Percentiles rank a stretch among this genome's conserved stretches.
These are phyloP conservation scores for Cataglyphis hispanica DNA, from an alignment of 1,140 invertebrate genomes.

Conservation along the genomic window DNA sequence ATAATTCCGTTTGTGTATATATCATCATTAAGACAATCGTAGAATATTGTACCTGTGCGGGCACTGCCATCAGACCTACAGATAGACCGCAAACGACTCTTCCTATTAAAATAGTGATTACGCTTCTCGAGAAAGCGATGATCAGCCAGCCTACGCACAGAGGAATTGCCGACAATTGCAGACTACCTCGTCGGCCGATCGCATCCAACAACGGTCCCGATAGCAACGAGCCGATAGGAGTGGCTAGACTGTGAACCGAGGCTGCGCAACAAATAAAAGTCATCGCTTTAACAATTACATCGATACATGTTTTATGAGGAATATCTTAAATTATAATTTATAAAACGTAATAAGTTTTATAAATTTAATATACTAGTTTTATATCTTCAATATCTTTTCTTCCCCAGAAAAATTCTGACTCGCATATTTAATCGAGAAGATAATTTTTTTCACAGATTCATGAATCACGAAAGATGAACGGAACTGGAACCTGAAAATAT, in stretches of 20 bases:
- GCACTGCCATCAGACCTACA: conserved; percentile 90
- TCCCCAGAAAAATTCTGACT: not conserved
- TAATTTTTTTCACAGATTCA: not conserved
- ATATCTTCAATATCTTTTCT: too few species aligned
- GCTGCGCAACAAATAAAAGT: conserved; percentile 84
- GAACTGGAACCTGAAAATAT: not conserved
- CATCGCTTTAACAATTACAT: conserved; percentile 30
- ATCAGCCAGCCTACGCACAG: conserved; percentile 89
- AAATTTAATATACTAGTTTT: too few species aligned
- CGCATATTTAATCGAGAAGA: not conserved
- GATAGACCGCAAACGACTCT: conserved; percentile 90
- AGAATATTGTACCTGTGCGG: conserved; percentile 87
- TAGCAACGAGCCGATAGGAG: conserved; percentile 89
- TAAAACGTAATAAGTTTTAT: too few species aligned
- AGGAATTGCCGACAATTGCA: conserved; percentile 88
- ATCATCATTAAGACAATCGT: not conserved
- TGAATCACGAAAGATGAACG: not conserved
- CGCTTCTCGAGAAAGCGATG: conserved; percentile 88
- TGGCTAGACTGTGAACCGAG: conserved; percentile 89
- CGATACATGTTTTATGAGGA: not conserved
- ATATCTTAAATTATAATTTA: too few species aligned
- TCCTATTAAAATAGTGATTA: conserved; percentile 88
- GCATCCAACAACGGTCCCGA: conserved; percentile 89
- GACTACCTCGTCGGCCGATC: conserved; percentile 88
- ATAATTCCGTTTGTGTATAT: not conserved